Evolutionary conservation across 2,113 vertebrate species (phyloP), one percentile per base, ranked within the genome.

Genomic region (Scomber scombrus): DNA sequence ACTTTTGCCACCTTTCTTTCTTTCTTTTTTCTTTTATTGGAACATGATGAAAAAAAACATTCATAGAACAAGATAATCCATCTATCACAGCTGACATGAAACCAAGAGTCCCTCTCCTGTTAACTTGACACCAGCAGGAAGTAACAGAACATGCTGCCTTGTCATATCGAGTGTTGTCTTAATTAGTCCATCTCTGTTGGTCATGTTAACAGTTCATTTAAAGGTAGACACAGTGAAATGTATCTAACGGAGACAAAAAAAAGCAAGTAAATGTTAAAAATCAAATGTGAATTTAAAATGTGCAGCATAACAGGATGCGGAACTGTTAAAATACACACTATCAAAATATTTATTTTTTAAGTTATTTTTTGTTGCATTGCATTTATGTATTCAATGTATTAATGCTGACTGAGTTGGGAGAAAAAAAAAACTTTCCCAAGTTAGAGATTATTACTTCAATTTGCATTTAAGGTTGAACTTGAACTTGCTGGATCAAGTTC

Each of bases 21-120:
- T 47, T 50, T 8, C 8, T 2, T 40, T 40, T n/a, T n/a, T n/a
- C n/a, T n/a, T n/a, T n/a, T n/a, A n/a, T n/a, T n/a, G n/a, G 7
- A 66, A 62, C 73, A 57, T 58, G 58, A 74, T 81, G 69, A 75
- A 81, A 78, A 84, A 71, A 68, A 65, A n/a, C 58, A 55, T 65
- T 46, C 63, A 56, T 13, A 14, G 54, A 74, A 64, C 34, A 57
- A 63, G 74, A 80, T 57, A 73, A 69, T 43, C 23, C 23, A 71
- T 69, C 54, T 61, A 16, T 78, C 65, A 34, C 26, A 7, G 50
- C 21, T 5, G 26, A 74, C 63, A 40, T 23, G 54, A 77, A 71
- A 63, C 57, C 9, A 8, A 43, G 43, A 7, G 5, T 40, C 31
- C 54, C 13, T 34, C 16, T 64, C 15, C 23, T 75, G 58, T 65